Base-by-base conservation (phyloP, 2,113 vertebrate genomes). In the Platichthys stellatus region DNA sequence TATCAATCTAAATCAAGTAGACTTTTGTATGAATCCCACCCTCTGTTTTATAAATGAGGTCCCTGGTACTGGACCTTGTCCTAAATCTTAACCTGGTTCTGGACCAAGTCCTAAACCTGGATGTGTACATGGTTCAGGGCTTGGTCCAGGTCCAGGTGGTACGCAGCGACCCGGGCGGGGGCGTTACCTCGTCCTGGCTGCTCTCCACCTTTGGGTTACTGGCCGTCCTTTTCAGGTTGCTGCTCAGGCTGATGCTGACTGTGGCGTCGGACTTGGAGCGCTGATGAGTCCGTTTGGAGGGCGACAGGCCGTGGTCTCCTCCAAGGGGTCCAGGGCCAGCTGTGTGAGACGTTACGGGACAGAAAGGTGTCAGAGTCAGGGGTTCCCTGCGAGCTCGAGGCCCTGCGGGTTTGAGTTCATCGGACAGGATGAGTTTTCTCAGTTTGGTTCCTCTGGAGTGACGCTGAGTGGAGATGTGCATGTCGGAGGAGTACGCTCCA, bases 221-320 rank as follows among this genome's bases (percentile, higher is more conserved):
- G 83, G 97, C 96, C 1, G 98, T 99, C 54, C 98, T 95, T 88
- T 99, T 99, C 84, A 99, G 92, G 92, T 96, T 97, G 94, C 95
- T 97, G 95, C 96, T 95, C 68, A 98, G 95, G 72, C 96, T 98
- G 92, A 98, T 94, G 92, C 95, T 95, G 63, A 93, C 96, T 0
- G 97, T 97, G 75, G 98, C 98, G 0, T 99, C 98, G 0, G 97
- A 99, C 81, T 99, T 99, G 82, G 98, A 99, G 78, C 98, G 94
- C 92, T 99, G 98, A 85, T 99, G 98, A 53, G 98, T 99, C 86
- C 98, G 92, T 89, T 98, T 98, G 81, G 97, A 97, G 0, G 98
- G 97, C 0, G 97, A 99, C 17, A 97, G 90, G 49, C 94, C 89
- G 24, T 85, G 91, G 4, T 98, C 97, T 0, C 85, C 94, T 0